Percentiles rank a stretch among this genome's conserved stretches.
Conservation (phyloP, 35 echinoderm and acorn worm genomes). For the Anneissia japonica region DNA sequence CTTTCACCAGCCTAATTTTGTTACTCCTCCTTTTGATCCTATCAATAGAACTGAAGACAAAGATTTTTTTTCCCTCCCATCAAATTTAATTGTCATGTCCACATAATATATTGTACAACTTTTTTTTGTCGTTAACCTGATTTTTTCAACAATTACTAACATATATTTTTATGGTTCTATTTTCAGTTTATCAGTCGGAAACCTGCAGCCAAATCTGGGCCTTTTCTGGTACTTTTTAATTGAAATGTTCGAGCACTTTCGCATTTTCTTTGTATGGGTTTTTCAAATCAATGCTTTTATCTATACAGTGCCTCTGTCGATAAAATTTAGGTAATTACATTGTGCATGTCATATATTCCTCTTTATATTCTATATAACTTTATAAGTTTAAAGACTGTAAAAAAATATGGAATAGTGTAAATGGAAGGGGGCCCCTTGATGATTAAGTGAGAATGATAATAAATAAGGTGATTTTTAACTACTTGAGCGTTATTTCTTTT, state of each 20-base stretch:
- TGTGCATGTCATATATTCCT: background rate
- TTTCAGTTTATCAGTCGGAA: constrained; percentile 62
- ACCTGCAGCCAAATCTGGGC: constrained; percentile 84
- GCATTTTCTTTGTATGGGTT: constrained; percentile 76
- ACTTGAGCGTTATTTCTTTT: too few relatives aligned
- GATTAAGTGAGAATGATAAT: too few relatives aligned
- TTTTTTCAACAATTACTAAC: background rate
- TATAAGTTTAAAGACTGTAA: too few relatives aligned
- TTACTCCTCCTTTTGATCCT: too few relatives aligned
- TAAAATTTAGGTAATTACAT: constrained; percentile 71
- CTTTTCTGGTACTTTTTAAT: constrained; percentile 98
- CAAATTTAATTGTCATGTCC: background rate
- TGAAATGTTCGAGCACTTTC: constrained; percentile 98
- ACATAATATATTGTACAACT: background rate
- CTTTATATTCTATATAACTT: too few relatives aligned
- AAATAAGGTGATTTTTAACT: too few relatives aligned
- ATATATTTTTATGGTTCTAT: constrained; percentile 1
- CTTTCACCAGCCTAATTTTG: too few relatives aligned
- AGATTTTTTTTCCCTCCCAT: background rate
- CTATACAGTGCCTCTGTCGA: constrained; percentile 67
- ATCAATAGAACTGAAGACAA: too few relatives aligned
- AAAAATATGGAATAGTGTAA: too few relatives aligned
- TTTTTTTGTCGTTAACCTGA: background rate
- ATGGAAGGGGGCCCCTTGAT: too few relatives aligned
- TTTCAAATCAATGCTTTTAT: constrained; percentile 97